Evolutionary conservation across 2,113 vertebrate species (phyloP).

Genomic region (Thinocorus orbignyianus): DNA sequence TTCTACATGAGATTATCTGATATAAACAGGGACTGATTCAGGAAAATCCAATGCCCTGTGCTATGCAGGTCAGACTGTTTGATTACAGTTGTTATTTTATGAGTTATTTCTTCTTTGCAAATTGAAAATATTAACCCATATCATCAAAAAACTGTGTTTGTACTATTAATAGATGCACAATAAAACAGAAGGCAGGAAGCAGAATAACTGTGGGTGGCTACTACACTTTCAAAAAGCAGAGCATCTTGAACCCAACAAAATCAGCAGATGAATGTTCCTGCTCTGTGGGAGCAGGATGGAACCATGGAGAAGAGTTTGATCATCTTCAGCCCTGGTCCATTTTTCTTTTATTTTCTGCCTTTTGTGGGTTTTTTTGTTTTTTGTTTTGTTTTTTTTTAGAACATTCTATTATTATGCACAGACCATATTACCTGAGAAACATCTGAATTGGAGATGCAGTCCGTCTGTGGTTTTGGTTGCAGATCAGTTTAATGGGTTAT

Average conservation of each 20-base stretch:
- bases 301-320: not conserved
- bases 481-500: not conserved
- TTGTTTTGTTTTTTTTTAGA: not conserved
- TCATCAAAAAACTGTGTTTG: not conserved
- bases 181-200: conserved; percentile 51
- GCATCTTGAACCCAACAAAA: conserved; percentile 16
- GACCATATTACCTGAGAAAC: not conserved
- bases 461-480: not conserved
- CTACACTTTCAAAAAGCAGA: conserved; percentile 23
- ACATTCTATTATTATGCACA: not conserved
- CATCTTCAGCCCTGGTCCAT: not conserved
- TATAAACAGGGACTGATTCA: not conserved
- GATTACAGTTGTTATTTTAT: not conserved
- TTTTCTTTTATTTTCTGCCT: not conserved
- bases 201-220: conserved; percentile 37
- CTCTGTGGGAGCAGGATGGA: not conserved
- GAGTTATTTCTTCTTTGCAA: not conserved
- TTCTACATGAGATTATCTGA: not conserved
- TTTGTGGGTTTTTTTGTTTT: no score
- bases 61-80: not conserved
- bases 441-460: not conserved
- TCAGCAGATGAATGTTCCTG: not conserved
- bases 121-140: not conserved
- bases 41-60: not conserved
- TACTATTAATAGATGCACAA: conserved; percentile 20